A percentile compares a stretch with the other conserved stretches of the same genome.
These are phyloP conservation scores for Exocentrus adspersus DNA, from an alignment of 2,888 invertebrate genomes.

Conservation along the genomic window DNA sequence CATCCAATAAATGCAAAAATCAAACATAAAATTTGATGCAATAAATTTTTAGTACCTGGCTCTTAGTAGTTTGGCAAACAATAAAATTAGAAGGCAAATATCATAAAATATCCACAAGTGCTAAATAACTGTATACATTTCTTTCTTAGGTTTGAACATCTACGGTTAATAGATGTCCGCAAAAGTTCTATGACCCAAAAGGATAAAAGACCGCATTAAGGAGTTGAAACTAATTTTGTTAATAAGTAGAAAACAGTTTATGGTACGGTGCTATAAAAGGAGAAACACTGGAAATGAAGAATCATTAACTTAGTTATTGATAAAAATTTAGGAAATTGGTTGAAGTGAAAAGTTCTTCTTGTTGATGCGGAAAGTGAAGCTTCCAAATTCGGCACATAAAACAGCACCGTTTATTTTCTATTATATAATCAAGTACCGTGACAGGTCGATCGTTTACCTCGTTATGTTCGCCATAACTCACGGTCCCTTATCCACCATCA, in stretches of 20 bases:
- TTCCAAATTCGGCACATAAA: no score
- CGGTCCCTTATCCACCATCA: background rate
- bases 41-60: background rate
- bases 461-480: slow-evolving; percentile 3
- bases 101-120: background rate
- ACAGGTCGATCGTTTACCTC: background rate
- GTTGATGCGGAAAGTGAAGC: no score
- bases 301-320: no score
- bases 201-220: background rate
- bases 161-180: background rate
- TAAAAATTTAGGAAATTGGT: no score
- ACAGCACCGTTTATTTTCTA: no score
- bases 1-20: background rate
- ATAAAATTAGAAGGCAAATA: background rate
- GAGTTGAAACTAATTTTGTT: background rate
- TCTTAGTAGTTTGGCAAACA: background rate
- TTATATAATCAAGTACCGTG: no score
- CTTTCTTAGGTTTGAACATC: background rate
- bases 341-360: no score
- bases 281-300: background rate
- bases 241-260: background rate
- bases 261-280: background rate
- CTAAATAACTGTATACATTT: slow-evolving; percentile 3
- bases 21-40: background rate
- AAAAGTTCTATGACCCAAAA: background rate